These are phyloP conservation scores for Rhagium mordax DNA, from an alignment of 2,888 invertebrate genomes.

Conservation along the genomic window DNA sequence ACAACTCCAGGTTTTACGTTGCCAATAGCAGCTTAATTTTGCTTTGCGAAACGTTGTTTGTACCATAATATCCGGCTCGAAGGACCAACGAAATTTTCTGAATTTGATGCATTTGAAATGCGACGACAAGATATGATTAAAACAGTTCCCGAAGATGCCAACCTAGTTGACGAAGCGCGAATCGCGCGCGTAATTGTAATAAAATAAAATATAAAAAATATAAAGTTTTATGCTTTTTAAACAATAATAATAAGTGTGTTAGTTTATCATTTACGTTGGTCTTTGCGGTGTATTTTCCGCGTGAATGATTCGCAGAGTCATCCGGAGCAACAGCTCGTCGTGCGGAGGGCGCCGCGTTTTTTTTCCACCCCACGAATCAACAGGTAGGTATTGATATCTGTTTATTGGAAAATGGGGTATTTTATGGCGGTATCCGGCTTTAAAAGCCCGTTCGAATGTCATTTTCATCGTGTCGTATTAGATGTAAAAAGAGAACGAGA, in stretches of 20 bases:
- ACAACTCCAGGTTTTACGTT: too few relatives aligned
- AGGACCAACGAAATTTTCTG: too few relatives aligned
- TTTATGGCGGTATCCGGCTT: slow-evolving; percentile 67
- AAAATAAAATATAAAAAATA: too few relatives aligned
- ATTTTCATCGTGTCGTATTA: slow-evolving; percentile 51
- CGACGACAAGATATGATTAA: too few relatives aligned
- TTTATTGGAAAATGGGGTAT: slow-evolving; percentile 71
- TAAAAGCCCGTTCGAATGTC: slow-evolving; percentile 62
- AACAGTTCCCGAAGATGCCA: too few relatives aligned
- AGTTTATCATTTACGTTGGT: neutral
- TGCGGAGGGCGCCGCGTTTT: slow-evolving; percentile 38
- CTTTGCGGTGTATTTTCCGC: slow-evolving; percentile 28
- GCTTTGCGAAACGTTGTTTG: too few relatives aligned
- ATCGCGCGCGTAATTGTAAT: too few relatives aligned
- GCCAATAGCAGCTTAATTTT: too few relatives aligned
- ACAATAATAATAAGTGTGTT: neutral
- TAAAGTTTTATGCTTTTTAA: too few relatives aligned
- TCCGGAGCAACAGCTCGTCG: slow-evolving; percentile 27
- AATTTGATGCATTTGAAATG: too few relatives aligned
- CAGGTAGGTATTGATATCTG: slow-evolving; percentile 71
- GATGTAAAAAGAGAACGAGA: slow-evolving; percentile 32
- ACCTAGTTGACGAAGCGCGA: too few relatives aligned
- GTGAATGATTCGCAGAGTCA: slow-evolving; percentile 40
- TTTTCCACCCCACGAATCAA: slow-evolving; percentile 64
- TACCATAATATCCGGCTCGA: too few relatives aligned